Evolutionary conservation across 2,888 invertebrate genomes (phyloP), one percentile per base, ranked within the genome.

Genomic region (Petrolisthes manimaculis): DNA sequence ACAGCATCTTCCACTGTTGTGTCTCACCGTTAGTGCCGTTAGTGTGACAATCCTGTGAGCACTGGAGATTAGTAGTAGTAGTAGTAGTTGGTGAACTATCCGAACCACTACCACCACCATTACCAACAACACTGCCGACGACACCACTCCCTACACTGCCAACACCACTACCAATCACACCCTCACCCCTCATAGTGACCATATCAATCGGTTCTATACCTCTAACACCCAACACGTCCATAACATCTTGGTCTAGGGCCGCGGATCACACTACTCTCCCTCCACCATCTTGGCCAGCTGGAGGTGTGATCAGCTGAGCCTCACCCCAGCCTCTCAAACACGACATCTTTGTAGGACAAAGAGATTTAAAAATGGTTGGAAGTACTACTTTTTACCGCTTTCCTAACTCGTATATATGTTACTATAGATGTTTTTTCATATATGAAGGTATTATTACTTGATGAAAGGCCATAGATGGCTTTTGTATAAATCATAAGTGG

Each of bases 291-390:
- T 86, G 78, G 74, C 86, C 81, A 88, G 88, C 88, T 88, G 88
- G 80, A 80, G 67, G 67, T 56, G 83, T 83, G 78, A 83, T 86
- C 86, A 86, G 86, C 86, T 86, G 83, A 71, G 71, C 79, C 78
- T 55, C 69, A 56, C 78, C 80, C 80, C 54, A n/a, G 54, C 80
- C 24, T 9, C 71, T 12, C 79, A 21, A 71, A 53, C 80, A 87
- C 87, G 87, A 80, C 88, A 53, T 87, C 83, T 21, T 14, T 12
- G 9, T 54, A 84, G 75, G 56, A 88, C 88, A 88, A 88, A 88
- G 88, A 88, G 80, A 88, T 88, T 88, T 88, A 88, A 88, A 88
- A 84, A 88, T 88, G 88, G 88, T 88, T 54, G 83, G n/a, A 82
- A 53, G 14, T 6, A 9, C n/a, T 21, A 1, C 37, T 75, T 56